Evolutionary conservation across 1,140 invertebrate genomes (phyloP).

Genomic region (Oryzaephilus surinamensis): DNA sequence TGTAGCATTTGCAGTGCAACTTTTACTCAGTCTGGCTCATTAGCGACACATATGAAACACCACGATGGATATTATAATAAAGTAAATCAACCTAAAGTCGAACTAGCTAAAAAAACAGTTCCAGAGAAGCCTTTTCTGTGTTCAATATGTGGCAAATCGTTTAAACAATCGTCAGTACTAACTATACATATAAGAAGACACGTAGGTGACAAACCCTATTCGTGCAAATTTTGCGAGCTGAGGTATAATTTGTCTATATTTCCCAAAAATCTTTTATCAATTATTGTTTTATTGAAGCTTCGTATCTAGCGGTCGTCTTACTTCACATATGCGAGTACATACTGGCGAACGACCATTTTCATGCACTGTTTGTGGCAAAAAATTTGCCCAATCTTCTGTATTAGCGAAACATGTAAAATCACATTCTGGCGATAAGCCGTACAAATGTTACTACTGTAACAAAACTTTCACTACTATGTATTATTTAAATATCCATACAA

Average conservation of each 20-base stretch:
- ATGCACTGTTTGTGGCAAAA: conserved; percentile 42
- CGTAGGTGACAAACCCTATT: conserved; percentile 20
- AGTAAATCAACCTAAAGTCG: no score
- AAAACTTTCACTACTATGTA: conserved; percentile 25
- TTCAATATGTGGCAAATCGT: conserved; percentile 34
- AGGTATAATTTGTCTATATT: conserved; percentile 20
- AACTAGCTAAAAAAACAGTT: conserved; percentile 37
- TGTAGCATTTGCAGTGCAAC: conserved; percentile 37
- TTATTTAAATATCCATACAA: conserved; percentile 36
- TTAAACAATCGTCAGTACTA: conserved; percentile 37
- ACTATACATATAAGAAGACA: conserved; percentile 19
- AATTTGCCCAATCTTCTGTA: conserved; percentile 35
- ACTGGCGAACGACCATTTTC: conserved; percentile 43
- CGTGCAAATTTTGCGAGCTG: conserved; percentile 17
- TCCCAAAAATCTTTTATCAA: conserved; percentile 12
- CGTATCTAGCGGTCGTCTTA: conserved; percentile 18
- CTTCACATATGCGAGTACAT: conserved; percentile 35
- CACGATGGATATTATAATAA: conserved; percentile 34
- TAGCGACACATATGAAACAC: conserved; percentile 31
- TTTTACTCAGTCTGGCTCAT: conserved; percentile 30
- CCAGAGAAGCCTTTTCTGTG: conserved; percentile 58
- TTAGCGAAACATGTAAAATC: conserved; percentile 46
- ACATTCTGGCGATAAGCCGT: conserved; percentile 48
- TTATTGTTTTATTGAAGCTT: conserved; percentile 18
- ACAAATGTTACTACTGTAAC: conserved; percentile 45